Evolutionary conservation across 2,888 invertebrate genomes (phyloP).

Genomic region (Drosophila nr. medialis): DNA sequence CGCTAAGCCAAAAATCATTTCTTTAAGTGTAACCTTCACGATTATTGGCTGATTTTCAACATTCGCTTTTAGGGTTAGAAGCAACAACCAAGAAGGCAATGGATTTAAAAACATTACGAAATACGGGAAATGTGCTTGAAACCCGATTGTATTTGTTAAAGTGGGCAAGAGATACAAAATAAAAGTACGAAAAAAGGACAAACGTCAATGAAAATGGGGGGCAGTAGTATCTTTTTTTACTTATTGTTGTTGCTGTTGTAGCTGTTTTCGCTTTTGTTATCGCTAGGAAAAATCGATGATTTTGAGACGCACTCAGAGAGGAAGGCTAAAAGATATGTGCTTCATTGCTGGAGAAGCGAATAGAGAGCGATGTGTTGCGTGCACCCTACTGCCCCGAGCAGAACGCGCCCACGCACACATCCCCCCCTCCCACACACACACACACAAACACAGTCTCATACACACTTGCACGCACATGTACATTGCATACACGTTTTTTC

Average conservation of each 20-base stretch:
- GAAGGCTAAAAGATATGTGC: conserved; percentile 27
- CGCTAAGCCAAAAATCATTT: conserved; percentile 17
- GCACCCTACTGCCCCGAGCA: conserved; percentile 26
- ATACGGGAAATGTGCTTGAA: conserved; percentile 29
- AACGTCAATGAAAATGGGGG: conserved; percentile 62
- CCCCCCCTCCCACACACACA: conserved; percentile 10
- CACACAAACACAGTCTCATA: conserved; percentile 9
- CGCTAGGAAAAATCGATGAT: conserved; percentile 69
- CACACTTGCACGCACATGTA: conserved; percentile 13
- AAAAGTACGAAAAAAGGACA: conserved; percentile 28
- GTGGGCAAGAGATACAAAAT: conserved; percentile 17
- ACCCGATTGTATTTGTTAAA: conserved; percentile 28
- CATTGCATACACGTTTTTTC: conserved; percentile 45
- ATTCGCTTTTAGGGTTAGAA: conserved; percentile 17
- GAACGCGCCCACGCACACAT: conserved; percentile 41
- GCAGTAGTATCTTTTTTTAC: conserved; percentile 57
- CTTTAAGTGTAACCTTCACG: conserved; percentile 29
- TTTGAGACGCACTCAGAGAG: conserved; percentile 59
- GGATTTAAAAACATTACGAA: conserved; percentile 39
- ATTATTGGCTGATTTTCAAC: conserved; percentile 26
- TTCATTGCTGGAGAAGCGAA: conserved; percentile 16
- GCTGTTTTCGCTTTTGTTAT: conserved; percentile 48
- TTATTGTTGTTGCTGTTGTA: conserved; percentile 39
- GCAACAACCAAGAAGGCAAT: conserved; percentile 7
- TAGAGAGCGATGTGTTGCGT: conserved; percentile 35